A percentile compares a stretch with the other conserved stretches of the same genome.
Conservation (phyloP, 2,113 vertebrate genomes). For the Pipa parva region DNA sequence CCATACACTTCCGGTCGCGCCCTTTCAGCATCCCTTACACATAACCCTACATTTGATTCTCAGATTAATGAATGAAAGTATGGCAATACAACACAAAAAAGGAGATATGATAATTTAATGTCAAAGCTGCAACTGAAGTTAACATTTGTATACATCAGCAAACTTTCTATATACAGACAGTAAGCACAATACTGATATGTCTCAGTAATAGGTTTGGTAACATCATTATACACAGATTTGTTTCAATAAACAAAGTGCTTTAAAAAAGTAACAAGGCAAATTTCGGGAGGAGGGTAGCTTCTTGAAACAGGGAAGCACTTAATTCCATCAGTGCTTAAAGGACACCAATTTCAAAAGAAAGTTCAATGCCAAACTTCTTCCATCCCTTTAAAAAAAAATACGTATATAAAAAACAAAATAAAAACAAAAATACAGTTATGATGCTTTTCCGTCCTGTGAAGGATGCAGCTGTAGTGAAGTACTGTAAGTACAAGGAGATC, state of each 20-base stretch:
- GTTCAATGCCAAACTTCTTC: slow-evolving; percentile 9
- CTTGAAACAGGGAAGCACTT: slow-evolving; percentile 6
- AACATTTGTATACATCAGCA: slow-evolving; percentile 52
- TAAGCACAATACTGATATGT: slow-evolving; percentile 59
- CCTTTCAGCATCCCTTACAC: too few species aligned
- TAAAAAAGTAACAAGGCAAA: slow-evolving; percentile 42
- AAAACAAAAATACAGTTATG: slow-evolving; percentile 9
- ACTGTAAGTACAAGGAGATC: background rate
- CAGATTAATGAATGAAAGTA: background rate
- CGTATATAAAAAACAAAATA: slow-evolving; percentile 11
- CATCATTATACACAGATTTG: slow-evolving; percentile 49
- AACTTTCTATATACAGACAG: slow-evolving; percentile 54
- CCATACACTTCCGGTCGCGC: too few species aligned
- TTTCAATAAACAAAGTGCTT: slow-evolving; percentile 50
- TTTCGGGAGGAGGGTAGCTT: slow-evolving; percentile 6
- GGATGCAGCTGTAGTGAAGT: slow-evolving; percentile 1
- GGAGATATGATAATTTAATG: slow-evolving; percentile 65
- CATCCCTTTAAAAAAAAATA: slow-evolving; percentile 16
- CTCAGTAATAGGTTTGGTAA: slow-evolving; percentile 49
- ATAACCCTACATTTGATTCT: too few species aligned
- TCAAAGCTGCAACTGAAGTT: slow-evolving; percentile 53
- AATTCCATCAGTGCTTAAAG: background rate
- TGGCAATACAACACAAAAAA: slow-evolving; percentile 44
- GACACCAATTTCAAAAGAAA: background rate
- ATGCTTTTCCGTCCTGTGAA: background rate